Evolutionary conservation across 2,113 vertebrate genomes (phyloP), one percentile per base, ranked within the genome.

Genomic region (Ancistrus triradiatus): DNA sequence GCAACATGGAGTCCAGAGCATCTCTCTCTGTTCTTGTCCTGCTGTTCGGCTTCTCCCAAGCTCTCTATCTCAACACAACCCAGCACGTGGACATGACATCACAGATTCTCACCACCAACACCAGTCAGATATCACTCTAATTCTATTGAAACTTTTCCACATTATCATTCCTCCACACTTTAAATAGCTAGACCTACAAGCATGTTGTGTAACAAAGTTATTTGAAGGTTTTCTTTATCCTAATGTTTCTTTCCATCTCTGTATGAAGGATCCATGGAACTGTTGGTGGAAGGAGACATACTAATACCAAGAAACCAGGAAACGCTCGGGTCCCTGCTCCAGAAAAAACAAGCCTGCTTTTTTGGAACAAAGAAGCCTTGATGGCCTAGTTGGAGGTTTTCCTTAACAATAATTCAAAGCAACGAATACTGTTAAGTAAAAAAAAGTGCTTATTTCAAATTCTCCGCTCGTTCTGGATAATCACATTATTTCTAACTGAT

Each of bases 281-380:
- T 42, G 38, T n/a, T 42, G 38, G n/a, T 42, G 38, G 38, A 42
- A 14, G 38, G 13, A 42, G 38, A 42, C 38, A 42, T 42, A n/a
- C 14, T 42, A 15, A 3, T 42, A 42, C 13, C 38, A 42, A 42
- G 6, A n/a, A n/a, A 11, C 13, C 14, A 14, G n/a, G 38, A 2
- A 42, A 42, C 13, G 11, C 38, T 42, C 13, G 14, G 11, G 11
- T n/a, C n/a, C 38, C 38, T 42, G 37, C 37, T 13, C 37, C 37
- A 42, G 14, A 11, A 42, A 42, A 1, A 42, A 42, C 6, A 42
- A 42, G 11, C 13, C 21, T 73, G 68, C 14, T n/a, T n/a, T 74
- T 77, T 35, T 77, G 73, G 65, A 64, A 53, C 50, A 74, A 74
- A 59, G 74, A 57, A 8, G 24, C 2, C n/a, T n/a, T 15, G 35